phyloP scores from a whole-genome alignment of 2,888 invertebrate genomes.

The Auanema freiburgensis region DNA sequence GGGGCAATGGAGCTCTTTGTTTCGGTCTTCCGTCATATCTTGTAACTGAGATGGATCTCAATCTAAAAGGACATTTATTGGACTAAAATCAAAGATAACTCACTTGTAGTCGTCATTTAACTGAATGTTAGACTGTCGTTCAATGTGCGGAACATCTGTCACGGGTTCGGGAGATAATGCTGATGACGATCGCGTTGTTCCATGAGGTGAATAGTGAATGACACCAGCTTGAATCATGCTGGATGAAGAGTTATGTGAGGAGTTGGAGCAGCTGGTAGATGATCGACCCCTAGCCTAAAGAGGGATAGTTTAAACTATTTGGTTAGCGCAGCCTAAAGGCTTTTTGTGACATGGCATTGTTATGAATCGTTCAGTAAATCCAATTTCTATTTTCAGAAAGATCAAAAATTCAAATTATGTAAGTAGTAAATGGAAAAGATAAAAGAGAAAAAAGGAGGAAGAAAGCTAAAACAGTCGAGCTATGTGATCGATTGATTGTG shows the following conservation, averaged over 20 bases:
- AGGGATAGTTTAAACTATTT: too few relatives aligned
- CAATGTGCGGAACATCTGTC: conserved; percentile 14
- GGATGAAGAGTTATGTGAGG: background rate
- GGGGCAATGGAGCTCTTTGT: conserved; percentile 17
- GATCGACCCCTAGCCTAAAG: too few relatives aligned
- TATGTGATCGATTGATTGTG: too few relatives aligned
- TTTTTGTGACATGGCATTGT: too few relatives aligned
- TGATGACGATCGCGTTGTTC: background rate
- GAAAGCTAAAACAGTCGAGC: too few relatives aligned
- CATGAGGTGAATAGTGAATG: conserved; percentile 22
- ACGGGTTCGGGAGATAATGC: conserved; percentile 13
- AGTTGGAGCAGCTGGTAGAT: too few relatives aligned
- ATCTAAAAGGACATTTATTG: conserved; percentile 3
- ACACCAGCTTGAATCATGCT: conserved; percentile 16
- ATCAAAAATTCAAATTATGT: too few relatives aligned
- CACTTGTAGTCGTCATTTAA: conserved; percentile 15
- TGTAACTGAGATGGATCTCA: conserved; percentile 19
- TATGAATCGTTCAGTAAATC: too few relatives aligned
- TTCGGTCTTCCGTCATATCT: conserved; percentile 19
- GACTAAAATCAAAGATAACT: background rate
- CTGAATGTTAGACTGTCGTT: conserved; percentile 18
- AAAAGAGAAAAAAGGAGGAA: too few relatives aligned
- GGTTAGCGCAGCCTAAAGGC: too few relatives aligned
- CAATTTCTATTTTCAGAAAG: too few relatives aligned
- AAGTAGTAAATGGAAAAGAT: too few relatives aligned